phyloP scores from a whole-genome alignment of 1,140 invertebrate genomes.

The Lasioglossum baleicum region DNA sequence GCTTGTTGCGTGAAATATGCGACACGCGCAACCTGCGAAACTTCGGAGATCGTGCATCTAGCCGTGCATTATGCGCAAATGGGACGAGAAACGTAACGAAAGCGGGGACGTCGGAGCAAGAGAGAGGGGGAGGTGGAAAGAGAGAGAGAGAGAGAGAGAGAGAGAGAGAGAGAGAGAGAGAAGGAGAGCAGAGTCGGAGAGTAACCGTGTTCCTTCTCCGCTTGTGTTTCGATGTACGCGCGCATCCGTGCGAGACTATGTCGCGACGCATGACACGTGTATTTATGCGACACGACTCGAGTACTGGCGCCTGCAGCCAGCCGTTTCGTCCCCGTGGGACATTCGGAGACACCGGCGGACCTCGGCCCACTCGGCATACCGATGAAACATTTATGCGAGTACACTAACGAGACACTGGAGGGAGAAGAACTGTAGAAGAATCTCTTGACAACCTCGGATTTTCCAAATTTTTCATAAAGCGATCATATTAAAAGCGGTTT shows the following conservation, averaged over 20 bases:
- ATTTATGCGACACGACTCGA: conserved; percentile 57
- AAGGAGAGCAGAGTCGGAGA: background rate
- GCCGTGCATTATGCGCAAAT: conserved; percentile 42
- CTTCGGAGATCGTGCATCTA: conserved; percentile 32
- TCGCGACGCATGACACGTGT: conserved; percentile 48
- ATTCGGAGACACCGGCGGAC: conserved; percentile 18
- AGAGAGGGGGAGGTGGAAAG: too few relatives aligned
- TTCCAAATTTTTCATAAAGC: too few relatives aligned
- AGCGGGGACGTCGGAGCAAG: background rate
- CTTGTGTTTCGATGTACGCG: background rate
- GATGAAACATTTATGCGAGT: conserved; percentile 35
- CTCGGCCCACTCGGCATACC: conserved; percentile 6
- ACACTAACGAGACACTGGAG: background rate
- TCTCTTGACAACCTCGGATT: too few relatives aligned
- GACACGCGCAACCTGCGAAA: conserved; percentile 4
- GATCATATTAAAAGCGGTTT: too few relatives aligned
- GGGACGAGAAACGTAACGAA: conserved; percentile 24
- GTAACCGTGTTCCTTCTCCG: background rate
- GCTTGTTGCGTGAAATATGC: too few relatives aligned
- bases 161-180: background rate
- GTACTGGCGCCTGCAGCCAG: conserved; percentile 44
- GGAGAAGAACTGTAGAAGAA: background rate
- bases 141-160: background rate
- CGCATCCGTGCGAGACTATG: background rate
- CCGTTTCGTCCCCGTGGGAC: conserved; percentile 43